Evolutionary conservation across 2,113 vertebrate genomes (phyloP), one percentile per base, ranked within the genome.

Genomic region (Psilopogon haemacephalus): DNA sequence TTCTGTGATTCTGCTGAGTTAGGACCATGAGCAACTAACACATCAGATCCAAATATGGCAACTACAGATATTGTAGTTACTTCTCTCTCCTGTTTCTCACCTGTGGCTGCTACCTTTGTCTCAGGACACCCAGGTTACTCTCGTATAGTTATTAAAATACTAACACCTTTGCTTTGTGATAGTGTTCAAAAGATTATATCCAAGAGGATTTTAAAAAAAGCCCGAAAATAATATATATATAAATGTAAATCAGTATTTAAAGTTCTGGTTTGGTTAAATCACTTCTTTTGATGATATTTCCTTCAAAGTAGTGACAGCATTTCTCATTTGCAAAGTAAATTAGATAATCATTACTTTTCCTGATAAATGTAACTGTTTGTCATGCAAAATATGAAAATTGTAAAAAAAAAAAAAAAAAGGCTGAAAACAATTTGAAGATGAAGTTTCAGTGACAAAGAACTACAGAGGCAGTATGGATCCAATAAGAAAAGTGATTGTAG

Each of bases 401-500:
- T 6, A 42, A n/a, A 46, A 19, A 7, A 90, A 79, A 60, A 40
- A 37, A 91, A 97, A 93, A 96, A 96, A 97, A 59, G 74, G 55
- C 86, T 94, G 65, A 84, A 94, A 96, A 96, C 48, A 79, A 90
- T 75, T 48, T 85, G 86, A 95, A 88, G 91, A 94, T 87, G 59
- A 96, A 86, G 92, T 94, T 96, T 97, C 94, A 94, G 82, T 94
- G 95, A 96, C 95, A 77, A 86, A 86, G 96, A 97, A 92, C 92
- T 95, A 95, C 75, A 93, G 95, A 94, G 94, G 85, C 85, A 94
- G 96, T 96, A 97, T 96, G 97, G 96, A 97, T 96, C 96, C 97
- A 98, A 98, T 98, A 97, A 98, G 96, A 97, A 97, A 95, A 93
- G 70, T 38, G 82, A 94, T 93, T 95, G 87, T 79, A 93, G 50